A percentile compares a stretch with the other conserved stretches of the same genome.
These are phyloP conservation scores for Brachyopa scutellaris DNA, from an alignment of 2,888 invertebrate species.

Conservation along the genomic window DNA sequence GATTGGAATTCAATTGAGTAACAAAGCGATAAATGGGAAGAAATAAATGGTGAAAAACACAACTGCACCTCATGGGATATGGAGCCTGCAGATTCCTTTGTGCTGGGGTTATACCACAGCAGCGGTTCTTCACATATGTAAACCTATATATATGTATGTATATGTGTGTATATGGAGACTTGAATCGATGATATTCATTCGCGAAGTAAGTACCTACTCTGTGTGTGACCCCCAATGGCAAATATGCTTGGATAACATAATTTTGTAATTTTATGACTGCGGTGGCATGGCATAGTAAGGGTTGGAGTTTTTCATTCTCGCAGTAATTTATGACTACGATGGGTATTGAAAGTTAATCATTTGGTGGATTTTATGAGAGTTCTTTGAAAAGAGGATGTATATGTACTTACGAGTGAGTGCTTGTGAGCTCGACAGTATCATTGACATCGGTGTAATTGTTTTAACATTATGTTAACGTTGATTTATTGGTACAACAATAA, in stretches of 20 bases:
- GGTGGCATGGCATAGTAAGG: neutral
- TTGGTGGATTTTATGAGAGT: constrained; percentile 2
- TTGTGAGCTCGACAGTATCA: neutral
- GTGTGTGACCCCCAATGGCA: constrained; percentile 10
- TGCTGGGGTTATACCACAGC: neutral
- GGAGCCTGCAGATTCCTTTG: neutral
- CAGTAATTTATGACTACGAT: constrained; percentile 31
- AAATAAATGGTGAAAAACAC: neutral
- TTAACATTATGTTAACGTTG: neutral
- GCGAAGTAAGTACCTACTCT: neutral
- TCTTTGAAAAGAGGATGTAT: no score
- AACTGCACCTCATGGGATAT: constrained; percentile 12
- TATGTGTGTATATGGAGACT: neutral
- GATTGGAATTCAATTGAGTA: constrained; percentile 49
- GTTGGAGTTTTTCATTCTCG: neutral
- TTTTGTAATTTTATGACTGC: constrained; percentile 37
- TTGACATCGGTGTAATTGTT: constrained; percentile 20
- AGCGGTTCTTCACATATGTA: neutral
- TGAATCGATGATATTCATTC: constrained; percentile 12
- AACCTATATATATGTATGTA: no score
- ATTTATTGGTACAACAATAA: constrained; percentile 4
- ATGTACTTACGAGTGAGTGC: neutral
- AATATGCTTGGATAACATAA: constrained; percentile 22
- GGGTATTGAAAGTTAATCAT: constrained; percentile 27
- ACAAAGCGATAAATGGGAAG: constrained; percentile 37